Base-by-base conservation (phyloP, 1,140 invertebrate species). In the Aphaenogaster floridana region DNA sequence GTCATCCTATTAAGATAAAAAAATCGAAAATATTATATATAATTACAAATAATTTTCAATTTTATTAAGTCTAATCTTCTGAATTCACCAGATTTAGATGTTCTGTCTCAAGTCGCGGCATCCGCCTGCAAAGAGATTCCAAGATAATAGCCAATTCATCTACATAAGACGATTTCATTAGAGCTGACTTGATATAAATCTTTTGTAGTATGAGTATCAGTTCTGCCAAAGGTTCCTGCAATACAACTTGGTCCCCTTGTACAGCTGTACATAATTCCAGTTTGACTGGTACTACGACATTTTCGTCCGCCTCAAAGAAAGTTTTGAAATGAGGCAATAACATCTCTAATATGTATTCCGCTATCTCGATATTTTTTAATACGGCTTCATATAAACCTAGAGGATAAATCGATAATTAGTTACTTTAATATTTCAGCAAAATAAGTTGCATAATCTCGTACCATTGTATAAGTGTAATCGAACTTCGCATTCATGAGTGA, bases 401-500 rank as follows among this genome's bases (percentile, higher is more conserved):
- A 89, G 28, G 1, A 5, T 50, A 17, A 3, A 45, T 9, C 6
- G 0, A 21, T 28, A 54, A 3, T 28, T 21, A 63, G 7, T 52
- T 13, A n/a, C n/a, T 57, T 11, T 7, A 52, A 11, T 52, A 7
- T 54, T 69, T 69, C 1, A 69, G 0, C 9, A 76, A 57, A 48
- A 52, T 17, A 17, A 50, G 13, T 63, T 9, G 8, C 2, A 2
- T 52, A 69, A 45, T 80, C 42, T 52, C 71, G 36, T 77, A 96
- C 97, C 96, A 80, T 95, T 93, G 89, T 97, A 97, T 0, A 97
- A 92, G 79, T 96, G 91, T 50, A 95, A 91, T 89, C 96, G 96
- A 5, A 97, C 96, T 88, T 96, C 93, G 1, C 94, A 94, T 87
- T 97, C 96, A 78, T 97, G 96, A 52, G 95, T 95, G 21, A 97